Conservation (phyloP, 2,113 vertebrate species). For the Oryzias melastigma region DNA sequence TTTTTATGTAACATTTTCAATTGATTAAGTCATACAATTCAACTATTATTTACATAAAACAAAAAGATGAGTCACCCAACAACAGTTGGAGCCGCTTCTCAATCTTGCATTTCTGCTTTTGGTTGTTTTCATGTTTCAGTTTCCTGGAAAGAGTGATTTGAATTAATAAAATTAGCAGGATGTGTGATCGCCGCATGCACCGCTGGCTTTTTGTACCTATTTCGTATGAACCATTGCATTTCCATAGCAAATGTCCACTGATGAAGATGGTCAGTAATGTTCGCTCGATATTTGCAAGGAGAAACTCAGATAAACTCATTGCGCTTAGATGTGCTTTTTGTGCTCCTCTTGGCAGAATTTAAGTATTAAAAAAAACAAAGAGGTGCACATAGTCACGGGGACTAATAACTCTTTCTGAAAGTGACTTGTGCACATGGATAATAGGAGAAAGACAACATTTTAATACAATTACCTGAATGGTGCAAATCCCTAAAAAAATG, state of each 20-base stretch:
- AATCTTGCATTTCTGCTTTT: neutral
- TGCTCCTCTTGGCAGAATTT: neutral
- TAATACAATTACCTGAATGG: too few species aligned
- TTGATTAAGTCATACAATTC: too few species aligned
- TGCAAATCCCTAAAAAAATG: too few species aligned
- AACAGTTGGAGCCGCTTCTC: too few species aligned
- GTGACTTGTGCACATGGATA: too few species aligned
- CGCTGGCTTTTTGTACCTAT: too few species aligned
- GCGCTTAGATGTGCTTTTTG: neutral
- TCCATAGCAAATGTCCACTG: slow-evolving; percentile 36
- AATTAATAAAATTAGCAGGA: slow-evolving; percentile 47
- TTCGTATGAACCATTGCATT: neutral
- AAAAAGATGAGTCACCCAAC: too few species aligned
- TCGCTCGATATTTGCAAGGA: neutral
- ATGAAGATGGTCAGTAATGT: neutral
- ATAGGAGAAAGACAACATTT: too few species aligned
- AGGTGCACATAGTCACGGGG: too few species aligned
- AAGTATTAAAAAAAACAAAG: neutral
- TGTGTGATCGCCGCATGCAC: neutral
- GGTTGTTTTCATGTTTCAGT: neutral
- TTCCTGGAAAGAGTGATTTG: slow-evolving; percentile 11
- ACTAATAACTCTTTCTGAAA: too few species aligned
- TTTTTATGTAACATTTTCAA: too few species aligned
- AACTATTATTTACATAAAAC: too few species aligned
- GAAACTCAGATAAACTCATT: neutral